Evolutionary conservation across 2,888 invertebrate species (phyloP), one percentile per base, ranked within the genome.

Genomic region (Arctia plantaginis): DNA sequence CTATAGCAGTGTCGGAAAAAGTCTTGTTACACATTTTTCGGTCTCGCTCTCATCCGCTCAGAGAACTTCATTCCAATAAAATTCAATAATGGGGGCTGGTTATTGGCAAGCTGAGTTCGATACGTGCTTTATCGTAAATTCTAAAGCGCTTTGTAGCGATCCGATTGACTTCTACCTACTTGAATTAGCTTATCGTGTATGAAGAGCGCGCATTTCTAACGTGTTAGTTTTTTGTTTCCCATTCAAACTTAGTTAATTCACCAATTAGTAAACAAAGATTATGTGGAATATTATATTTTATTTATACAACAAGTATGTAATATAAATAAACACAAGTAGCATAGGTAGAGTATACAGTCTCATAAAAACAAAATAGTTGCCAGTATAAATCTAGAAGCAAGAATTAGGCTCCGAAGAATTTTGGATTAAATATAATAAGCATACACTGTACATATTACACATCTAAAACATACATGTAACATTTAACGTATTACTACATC

Each of bases 281-380:
- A 75, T 73, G 78, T 68, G 76, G 72, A 76, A 78, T 78, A 82
- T 77, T 75, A 78, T 76, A 77, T 78, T 85, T 84, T 85, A 85
- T 85, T 83, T 81, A 84, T 82, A 80, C 79, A 83, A 80, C 78
- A 76, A 85, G 66, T 82, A 78, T 81, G 75, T 75, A 77, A 76
- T 81, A 78, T 81, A 85, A 79, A 82, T 80, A 84, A 72, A 70
- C 75, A 84, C 71, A 79, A 75, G 73, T 75, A 69, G 69, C 64
- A 65, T 76, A 75, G 65, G 41, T 74, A 83, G 51, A 75, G 59
- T 80, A 77, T 72, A 84, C 83, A 83, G 68, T 81, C 67, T 66
- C 69, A 70, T 77, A 73, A 73, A 73, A 72, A 77, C 76, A 73
- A 71, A 67, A 69, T 75, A 79, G 74, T 77, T 73, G 80, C 73